A percentile compares a stretch with the other conserved stretches of the same genome.
phyloP scores from a whole-genome alignment of 2,113 vertebrate species.

The Catharus bicknelli region DNA sequence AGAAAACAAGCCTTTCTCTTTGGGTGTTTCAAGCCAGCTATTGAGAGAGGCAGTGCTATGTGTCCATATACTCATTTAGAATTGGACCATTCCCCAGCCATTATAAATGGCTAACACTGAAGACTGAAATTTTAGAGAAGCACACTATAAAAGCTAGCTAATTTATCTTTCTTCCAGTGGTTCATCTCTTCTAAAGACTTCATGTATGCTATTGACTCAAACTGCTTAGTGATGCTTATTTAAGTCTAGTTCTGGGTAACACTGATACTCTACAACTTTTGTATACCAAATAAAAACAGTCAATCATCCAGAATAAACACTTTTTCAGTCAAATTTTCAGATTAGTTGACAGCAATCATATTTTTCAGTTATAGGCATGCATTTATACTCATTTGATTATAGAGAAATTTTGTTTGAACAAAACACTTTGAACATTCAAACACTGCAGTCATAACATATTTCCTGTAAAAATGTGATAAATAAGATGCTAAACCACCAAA shows the following conservation, averaged over 20 bases:
- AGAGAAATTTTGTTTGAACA: background rate
- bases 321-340: background rate
- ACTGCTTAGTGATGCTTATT: background rate
- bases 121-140: slow-evolving; percentile 40
- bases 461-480: background rate
- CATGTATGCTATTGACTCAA: background rate
- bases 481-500: background rate
- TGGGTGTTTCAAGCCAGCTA: background rate
- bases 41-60: background rate
- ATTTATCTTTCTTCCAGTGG: background rate
- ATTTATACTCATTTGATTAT: background rate
- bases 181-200: background rate
- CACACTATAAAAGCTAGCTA: background rate
- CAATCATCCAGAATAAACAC: background rate
- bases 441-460: background rate
- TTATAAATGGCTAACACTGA: background rate
- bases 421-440: background rate
- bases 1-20: background rate
- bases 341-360: background rate
- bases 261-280: background rate
- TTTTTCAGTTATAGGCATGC: background rate
- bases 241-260: slow-evolving; percentile 5
- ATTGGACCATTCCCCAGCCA: background rate
- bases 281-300: background rate
- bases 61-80: background rate